A percentile compares a stretch with the other conserved stretches of the same genome.
Evolutionary conservation across 1,140 invertebrate genomes (phyloP).

Genomic region (Eufriesea mexicana): DNA sequence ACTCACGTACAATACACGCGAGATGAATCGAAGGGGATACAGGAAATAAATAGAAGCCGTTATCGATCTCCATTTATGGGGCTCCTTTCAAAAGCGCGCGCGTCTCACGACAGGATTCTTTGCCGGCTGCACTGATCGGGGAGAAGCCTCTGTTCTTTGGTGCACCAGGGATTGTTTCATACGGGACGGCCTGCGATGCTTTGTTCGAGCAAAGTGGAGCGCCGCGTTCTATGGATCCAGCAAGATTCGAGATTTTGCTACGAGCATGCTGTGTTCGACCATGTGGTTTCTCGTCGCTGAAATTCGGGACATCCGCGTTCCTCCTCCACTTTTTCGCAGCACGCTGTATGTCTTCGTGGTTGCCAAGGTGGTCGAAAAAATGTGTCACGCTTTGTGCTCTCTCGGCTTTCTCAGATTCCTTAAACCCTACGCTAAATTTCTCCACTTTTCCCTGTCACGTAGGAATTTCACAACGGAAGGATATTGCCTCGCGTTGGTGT

Average conservation of each 20-base stretch:
- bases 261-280: neutral
- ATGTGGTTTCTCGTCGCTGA: neutral
- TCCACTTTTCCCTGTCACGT: too few relatives aligned
- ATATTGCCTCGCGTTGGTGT: too few relatives aligned
- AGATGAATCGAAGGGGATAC: neutral
- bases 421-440: too few relatives aligned
- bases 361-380: neutral
- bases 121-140: neutral
- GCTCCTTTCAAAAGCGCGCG: neutral
- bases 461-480: too few relatives aligned
- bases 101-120: neutral
- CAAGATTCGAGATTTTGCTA: neutral
- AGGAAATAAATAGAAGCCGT: neutral
- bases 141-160: neutral
- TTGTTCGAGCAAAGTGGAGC: neutral
- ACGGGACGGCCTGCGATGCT: neutral
- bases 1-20: neutral
- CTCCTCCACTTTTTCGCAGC: neutral
- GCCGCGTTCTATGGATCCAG: neutral
- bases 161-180: neutral
- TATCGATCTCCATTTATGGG: neutral
- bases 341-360: neutral
- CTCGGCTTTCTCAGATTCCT: too few relatives aligned
- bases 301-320: neutral
- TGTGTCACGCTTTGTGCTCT: neutral